Base-by-base conservation (phyloP, 2,888 invertebrate genomes). In the Lamproptera curius region DNA sequence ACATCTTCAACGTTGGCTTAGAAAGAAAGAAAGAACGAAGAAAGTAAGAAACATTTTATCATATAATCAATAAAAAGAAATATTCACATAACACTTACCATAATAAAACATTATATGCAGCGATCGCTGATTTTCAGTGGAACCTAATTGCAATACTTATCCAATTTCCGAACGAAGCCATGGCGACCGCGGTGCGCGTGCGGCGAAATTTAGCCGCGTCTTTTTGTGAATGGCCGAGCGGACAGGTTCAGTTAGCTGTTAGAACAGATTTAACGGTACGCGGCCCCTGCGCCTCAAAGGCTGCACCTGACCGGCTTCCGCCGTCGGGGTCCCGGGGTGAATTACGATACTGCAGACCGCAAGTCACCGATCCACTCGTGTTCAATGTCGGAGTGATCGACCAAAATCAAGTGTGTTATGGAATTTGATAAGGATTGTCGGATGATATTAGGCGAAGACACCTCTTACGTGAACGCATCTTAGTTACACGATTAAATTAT, bases 241-340 rank as follows among this genome's bases (percentile, higher is more conserved):
- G n/a, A 74, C 80, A 75, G 70, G 79, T 80, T 75, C 74, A 69
- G 73, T 76, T 70, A 60, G 61, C 57, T 55, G 61, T 65, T 74
- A 79, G 79, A 80, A 70, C 76, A 75, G 78, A 80, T 79, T 78
- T 82, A 84, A 84, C 84, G 84, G 84, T 72, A 77, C 70, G 54
- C 54, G 51, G 61, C 58, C 61, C 62, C 65, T 64, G 58, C 65
- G 62, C 59, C 72, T 72, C 61, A 13, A 28, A 31, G 31, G 31
- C 39, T 56, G 58, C 67, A 70, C 70, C 63, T 61, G 59, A 61
- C 58, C 57, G 59, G 61, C 59, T 61, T 65, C 59, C 51, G 58
- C 53, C 41, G 59, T 55, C 53, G 53, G 60, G 50, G 23, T 23
- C 36, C 41, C 23, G 34, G 28, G 42, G n/a, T 35, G 14, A 42